Base-by-base conservation (phyloP, 2,888 invertebrate genomes). In the Monochamus alternatus region DNA sequence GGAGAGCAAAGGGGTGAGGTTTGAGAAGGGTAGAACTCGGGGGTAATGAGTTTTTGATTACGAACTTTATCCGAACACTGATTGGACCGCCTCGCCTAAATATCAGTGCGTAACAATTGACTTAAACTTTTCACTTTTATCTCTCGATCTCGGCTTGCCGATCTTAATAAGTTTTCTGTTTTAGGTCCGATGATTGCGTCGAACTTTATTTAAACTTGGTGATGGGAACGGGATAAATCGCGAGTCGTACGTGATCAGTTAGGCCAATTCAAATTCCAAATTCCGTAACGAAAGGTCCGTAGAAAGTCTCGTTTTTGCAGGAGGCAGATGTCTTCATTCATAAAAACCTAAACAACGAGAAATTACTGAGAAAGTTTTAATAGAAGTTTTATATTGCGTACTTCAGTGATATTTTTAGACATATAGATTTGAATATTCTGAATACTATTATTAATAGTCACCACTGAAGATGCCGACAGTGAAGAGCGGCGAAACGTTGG, bases 21-120 rank as follows among this genome's bases (percentile, higher is more conserved):
- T 58, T 58, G 75, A 52, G 64, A 73, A 70, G 76, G 73, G 64
- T 62, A 55, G 43, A 51, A 69, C 59, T 55, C 60, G 47, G 55
- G 83, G 83, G 85, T 86, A 87, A 87, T 86, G 86, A 86, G 85
- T 86, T 87, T 87, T 86, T 86, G 86, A 87, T 87, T 87, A 86
- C 86, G 79, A 81, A 81, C 83, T 83, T 80, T 80, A 78, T 81
- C 81, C 82, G 71, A 77, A 80, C 79, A 75, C 78, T 80, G 84
- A 84, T 84, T 84, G 83, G 82, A 80, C 75, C 59, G 73, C 66
- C 60, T 51, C 73, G 66, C 47, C 47, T 47, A 60, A 69, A 69
- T 69, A 69, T 60, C 60, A 59, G 60, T 69, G 69, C 69, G 60
- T 69, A 69, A 73, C 73, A 60, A 73, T 51, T 66, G 73, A 66